Conservation (phyloP, 2,888 invertebrate genomes). For the Epinotia demarniana region DNA sequence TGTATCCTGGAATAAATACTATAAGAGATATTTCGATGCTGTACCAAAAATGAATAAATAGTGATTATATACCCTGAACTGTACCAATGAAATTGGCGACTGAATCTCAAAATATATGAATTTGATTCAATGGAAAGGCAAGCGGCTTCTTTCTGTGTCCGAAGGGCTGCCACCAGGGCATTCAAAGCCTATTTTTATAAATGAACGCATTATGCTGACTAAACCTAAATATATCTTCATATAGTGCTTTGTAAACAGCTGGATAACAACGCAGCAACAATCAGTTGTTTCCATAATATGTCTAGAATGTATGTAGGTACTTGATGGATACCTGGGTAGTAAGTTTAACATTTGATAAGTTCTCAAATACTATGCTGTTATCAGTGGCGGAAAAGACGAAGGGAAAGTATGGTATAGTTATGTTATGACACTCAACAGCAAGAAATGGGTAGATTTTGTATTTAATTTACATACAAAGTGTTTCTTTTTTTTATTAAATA, state of each 20-base stretch:
- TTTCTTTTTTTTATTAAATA: no score
- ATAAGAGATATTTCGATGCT: neutral
- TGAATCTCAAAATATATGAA: slow-evolving; percentile 85
- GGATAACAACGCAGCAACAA: slow-evolving; percentile 28
- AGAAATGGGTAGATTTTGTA: no score
- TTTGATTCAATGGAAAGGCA: slow-evolving; percentile 85
- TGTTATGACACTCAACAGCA: no score
- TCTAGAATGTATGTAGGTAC: no score
- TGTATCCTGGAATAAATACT: neutral
- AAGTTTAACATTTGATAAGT: no score
- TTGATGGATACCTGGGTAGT: no score
- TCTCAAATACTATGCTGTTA: neutral
- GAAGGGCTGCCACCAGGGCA: slow-evolving; percentile 82
- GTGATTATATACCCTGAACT: slow-evolving; percentile 57
- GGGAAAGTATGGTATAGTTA: no score
- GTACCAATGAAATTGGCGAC: slow-evolving; percentile 83
- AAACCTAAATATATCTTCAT: slow-evolving; percentile 70
- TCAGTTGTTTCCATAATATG: neutral
- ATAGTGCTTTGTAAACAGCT: slow-evolving; percentile 55
- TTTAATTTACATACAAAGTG: no score
- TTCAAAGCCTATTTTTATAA: slow-evolving; percentile 71
- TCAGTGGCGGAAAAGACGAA: neutral
- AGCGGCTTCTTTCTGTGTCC: slow-evolving; percentile 82
- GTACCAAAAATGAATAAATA: neutral
- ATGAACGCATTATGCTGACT: slow-evolving; percentile 68